Evolutionary conservation across 2,797 vertebrate genomes (phyloP), one percentile per base, ranked within the genome.

Genomic region (Acrocephalus scirpaceus): DNA sequence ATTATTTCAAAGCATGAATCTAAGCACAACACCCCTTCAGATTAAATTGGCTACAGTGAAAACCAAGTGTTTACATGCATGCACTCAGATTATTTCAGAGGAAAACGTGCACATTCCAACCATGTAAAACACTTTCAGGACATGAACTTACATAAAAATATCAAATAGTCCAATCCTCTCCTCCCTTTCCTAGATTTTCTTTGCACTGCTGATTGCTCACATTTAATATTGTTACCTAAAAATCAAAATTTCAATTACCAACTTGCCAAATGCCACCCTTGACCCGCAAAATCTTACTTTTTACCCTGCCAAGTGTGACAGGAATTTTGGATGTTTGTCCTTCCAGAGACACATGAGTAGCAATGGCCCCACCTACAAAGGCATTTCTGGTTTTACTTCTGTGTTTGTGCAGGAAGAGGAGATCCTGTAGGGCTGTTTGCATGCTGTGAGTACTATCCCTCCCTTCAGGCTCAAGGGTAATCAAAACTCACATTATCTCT

Each of bases 401-500:
- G 3, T 42, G 20, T 64, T 74, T 82, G 61, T 71, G 60, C 69
- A 91, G 40, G 48, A 67, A 50, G 36, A 73, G 20, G 27, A 79
- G 64, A 38, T 67, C 76, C 54, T 93, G n/a, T 20, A 21, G 56
- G 53, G 84, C 51, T 73, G 48, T 74, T 90, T 91, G 40, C 34
- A 29, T 11, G 29, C 80, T 79, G 26, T 23, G 60, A 85, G 56
- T 6, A 47, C 90, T 16, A 29, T 30, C 47, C 45, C 22, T 92
- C 62, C 77, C 83, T 84, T 74, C 80, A 84, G 67, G 67, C 80
- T 71, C 74, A 62, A 70, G 45, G 30, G 66, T 84, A 89, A 95
- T 95, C 80, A 91, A 89, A 88, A 48, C 20, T 36, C 40, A 58
- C 45, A 85, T 95, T 95, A 87, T 89, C 93, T 95, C 48, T 34